phyloP scores from a whole-genome alignment of 2,888 invertebrate genomes.

The Dynastes hyllus region DNA sequence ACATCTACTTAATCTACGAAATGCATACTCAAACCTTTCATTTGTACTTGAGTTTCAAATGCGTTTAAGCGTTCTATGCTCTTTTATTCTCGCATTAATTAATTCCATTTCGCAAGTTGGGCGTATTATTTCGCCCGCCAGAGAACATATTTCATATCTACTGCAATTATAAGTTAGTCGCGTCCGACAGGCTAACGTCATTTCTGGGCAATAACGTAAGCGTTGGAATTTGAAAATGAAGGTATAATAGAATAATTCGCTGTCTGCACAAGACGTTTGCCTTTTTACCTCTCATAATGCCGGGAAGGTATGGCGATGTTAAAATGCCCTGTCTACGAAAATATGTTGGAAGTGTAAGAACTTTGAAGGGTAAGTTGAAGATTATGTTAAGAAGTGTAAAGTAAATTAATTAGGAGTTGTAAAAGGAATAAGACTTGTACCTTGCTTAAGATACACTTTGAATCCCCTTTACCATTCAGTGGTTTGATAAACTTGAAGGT shows the following conservation, averaged over 20 bases:
- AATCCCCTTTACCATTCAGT: no score
- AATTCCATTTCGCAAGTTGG: slow-evolving; percentile 35
- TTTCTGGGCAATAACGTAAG: slow-evolving; percentile 16
- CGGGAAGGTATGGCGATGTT: slow-evolving; percentile 7
- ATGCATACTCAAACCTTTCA: not conserved
- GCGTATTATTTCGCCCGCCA: slow-evolving; percentile 33
- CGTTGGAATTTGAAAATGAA: slow-evolving; percentile 25
- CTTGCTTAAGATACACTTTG: no score
- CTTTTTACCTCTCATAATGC: slow-evolving; percentile 15
- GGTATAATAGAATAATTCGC: not conserved
- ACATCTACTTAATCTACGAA: not conserved
- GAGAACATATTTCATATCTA: slow-evolving; percentile 19
- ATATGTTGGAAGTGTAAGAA: not conserved
- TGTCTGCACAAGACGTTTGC: not conserved
- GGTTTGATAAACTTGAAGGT: no score
- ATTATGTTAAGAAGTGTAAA: not conserved
- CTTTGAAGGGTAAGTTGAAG: not conserved
- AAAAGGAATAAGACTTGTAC: no score
- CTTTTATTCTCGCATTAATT: slow-evolving; percentile 30
- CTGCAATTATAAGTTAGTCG: slow-evolving; percentile 38
- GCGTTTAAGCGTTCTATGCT: not conserved
- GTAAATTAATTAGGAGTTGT: slow-evolving; percentile 5
- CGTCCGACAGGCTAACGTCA: slow-evolving; percentile 2
- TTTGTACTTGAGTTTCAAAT: not conserved
- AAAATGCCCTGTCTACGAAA: not conserved